Evolutionary conservation across 1,140 invertebrate species (phyloP), one percentile per base, ranked within the genome.

Genomic region (Camponotus vicinus): DNA sequence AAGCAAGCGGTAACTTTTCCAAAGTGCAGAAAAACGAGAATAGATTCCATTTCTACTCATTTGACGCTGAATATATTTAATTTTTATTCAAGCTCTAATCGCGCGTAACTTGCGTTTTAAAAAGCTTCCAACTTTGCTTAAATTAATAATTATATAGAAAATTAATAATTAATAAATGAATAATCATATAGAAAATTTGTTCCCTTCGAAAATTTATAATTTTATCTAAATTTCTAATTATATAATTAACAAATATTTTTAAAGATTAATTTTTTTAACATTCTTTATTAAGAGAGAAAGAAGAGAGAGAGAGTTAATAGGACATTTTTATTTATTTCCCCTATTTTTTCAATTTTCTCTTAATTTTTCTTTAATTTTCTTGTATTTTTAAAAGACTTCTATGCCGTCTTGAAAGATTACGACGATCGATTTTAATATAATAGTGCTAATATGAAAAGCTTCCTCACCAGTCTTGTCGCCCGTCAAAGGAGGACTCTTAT

Each of bases 401-500:
- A 15, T 27, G 11, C 21, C 37, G 27, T 34, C 34, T 59, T 42
- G 8, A 75, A 37, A 57, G 6, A 75, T 34, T 32, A 64, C 37
- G 21, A 61, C 21, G 3, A 70, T 40, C 37, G 27, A n/a, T 73
- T 49, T 49, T 37, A 27, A 5, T n/a, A 21, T 40, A 21, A 2
- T 3, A 27, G 0, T n/a, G 15, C 9, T 0, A 66, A 40, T 11
- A 4, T 18, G 34, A 70, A 45, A 61, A 83, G 59, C 64, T 85
- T 66, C 66, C 91, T 77, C 82, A 91, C 91, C 87, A 42, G 85
- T 92, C 42, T 79, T 86, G 21, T 89, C 88, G 42, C 87, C 89
- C 0, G 77, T 91, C 69, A 90, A 79, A 42, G 90, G 70, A 5
- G 91, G 82, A 76, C 91, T 92, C 86, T 93, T 92, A 85, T 92